phyloP scores from a whole-genome alignment of 2,888 invertebrate species.

The Orgyia antiqua region DNA sequence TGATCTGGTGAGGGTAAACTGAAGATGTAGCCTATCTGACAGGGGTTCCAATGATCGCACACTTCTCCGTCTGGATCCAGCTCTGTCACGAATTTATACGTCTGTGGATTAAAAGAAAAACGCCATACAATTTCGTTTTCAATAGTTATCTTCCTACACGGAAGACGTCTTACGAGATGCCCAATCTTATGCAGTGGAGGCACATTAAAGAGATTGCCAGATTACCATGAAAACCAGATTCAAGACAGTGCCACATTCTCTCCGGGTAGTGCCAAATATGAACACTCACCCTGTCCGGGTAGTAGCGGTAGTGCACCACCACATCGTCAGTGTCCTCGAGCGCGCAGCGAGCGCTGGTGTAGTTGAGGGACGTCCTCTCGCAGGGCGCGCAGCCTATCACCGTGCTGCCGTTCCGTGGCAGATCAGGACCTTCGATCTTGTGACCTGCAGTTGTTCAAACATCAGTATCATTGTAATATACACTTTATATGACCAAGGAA shows the following conservation, averaged over 20 bases:
- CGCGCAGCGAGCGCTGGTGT: conserved; percentile 53
- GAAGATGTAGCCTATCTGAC: conserved; percentile 68
- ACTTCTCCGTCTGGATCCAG: conserved; percentile 64
- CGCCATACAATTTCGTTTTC: no score
- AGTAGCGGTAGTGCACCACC: conserved; percentile 65
- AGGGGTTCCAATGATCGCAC: conserved; percentile 69
- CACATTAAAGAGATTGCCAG: no score
- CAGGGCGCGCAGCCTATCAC: conserved; percentile 60
- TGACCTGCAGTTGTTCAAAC: no score
- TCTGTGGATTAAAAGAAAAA: no score
- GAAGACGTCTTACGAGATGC: no score
- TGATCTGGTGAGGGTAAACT: conserved; percentile 56
- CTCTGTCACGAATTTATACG: conserved; percentile 64
- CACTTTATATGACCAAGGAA: no score
- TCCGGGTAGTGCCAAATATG: no score
- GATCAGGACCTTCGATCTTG: conserved; percentile 57
- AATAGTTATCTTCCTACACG: no score
- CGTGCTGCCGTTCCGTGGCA: conserved; percentile 52
- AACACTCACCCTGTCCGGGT: conserved; percentile 60
- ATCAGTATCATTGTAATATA: no score
- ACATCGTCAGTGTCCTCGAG: conserved; percentile 65
- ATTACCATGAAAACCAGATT: no score
- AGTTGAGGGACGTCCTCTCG: conserved; percentile 61
- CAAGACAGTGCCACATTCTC: no score
- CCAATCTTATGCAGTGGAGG: no score